These are phyloP conservation scores for Steinernema scapterisci DNA, from an alignment of 2,888 invertebrate genomes.

Conservation along the genomic window DNA sequence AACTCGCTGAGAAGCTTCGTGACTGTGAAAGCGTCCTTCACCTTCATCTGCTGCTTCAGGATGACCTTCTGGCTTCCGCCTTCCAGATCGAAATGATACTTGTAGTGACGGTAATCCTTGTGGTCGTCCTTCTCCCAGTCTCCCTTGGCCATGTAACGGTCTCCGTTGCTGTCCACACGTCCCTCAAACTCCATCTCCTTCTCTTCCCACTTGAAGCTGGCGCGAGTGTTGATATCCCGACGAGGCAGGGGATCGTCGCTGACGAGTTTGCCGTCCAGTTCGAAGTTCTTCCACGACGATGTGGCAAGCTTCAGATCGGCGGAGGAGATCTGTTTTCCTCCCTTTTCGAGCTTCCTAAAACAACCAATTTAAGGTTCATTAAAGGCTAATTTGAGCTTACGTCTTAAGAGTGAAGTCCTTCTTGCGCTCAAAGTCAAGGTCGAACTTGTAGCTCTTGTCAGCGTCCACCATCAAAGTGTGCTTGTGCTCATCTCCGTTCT, in stretches of 20 bases:
- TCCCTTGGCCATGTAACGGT: slow-evolving; percentile 26
- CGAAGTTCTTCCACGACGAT: not conserved
- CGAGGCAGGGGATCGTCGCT: not conserved
- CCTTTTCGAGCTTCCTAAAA: slow-evolving; percentile 23
- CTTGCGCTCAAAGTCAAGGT: not conserved
- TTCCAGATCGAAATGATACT: not conserved
- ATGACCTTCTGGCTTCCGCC: not conserved
- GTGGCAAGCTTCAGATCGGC: slow-evolving; percentile 2
- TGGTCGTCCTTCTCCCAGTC: slow-evolving; percentile 27
- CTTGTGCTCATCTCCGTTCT: slow-evolving; percentile 14
- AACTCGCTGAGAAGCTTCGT: slow-evolving; percentile 5
- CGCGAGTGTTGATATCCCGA: not conserved
- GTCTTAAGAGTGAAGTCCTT: not conserved
- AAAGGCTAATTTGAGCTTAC: too few relatives aligned
- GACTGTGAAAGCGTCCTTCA: not conserved
- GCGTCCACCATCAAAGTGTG: not conserved
- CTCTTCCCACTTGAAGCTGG: slow-evolving; percentile 16
- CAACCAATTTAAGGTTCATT: too few relatives aligned
- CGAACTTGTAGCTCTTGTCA: slow-evolving; percentile 14
- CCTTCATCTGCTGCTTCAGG: not conserved
- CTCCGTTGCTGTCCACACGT: slow-evolving; percentile 19
- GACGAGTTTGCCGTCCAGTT: slow-evolving; percentile 6
- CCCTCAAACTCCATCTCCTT: slow-evolving; percentile 1
- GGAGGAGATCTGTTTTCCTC: not conserved
- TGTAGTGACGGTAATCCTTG: slow-evolving; percentile 25